Percentiles rank a stretch among this genome's conserved stretches.
Evolutionary conservation across 1,140 invertebrate genomes (phyloP).

Genomic region (Atopsyche davidsoni): DNA sequence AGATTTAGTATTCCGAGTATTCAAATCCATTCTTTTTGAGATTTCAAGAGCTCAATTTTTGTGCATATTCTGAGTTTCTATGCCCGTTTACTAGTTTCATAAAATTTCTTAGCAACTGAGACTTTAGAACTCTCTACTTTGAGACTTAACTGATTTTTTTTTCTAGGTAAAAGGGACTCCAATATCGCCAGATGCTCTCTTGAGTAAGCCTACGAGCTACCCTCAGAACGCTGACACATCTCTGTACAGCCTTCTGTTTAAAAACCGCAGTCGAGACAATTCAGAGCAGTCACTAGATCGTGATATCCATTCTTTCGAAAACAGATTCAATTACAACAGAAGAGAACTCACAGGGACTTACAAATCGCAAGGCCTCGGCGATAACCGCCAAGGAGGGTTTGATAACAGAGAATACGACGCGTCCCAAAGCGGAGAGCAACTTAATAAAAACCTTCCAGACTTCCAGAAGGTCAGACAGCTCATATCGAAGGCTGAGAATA

Average conservation of each 20-base stretch:
- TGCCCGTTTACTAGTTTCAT: neutral
- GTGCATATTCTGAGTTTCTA: neutral
- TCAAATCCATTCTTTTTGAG: neutral
- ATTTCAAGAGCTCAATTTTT: neutral
- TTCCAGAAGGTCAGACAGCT: neutral
- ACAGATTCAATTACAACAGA: neutral
- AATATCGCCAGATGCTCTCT: neutral
- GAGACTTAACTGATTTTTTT: neutral
- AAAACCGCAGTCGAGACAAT: neutral
- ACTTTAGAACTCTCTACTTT: neutral
- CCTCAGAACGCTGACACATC: neutral
- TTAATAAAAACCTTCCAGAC: neutral
- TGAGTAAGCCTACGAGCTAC: neutral
- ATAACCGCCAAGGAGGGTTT: neutral
- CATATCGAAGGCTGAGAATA: no score
- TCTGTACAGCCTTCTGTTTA: neutral
- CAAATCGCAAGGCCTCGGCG: neutral
- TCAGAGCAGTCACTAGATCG: no score
- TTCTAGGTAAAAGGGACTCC: conserved; percentile 9
- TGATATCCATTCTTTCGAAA: neutral
- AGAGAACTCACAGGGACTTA: neutral
- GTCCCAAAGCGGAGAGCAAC: neutral
- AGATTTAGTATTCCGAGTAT: neutral
- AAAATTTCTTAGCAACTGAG: neutral
- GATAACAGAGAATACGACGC: neutral